Evolutionary conservation across 2,797 vertebrate genomes (phyloP).

Genomic region (Neoniphon sammara): DNA sequence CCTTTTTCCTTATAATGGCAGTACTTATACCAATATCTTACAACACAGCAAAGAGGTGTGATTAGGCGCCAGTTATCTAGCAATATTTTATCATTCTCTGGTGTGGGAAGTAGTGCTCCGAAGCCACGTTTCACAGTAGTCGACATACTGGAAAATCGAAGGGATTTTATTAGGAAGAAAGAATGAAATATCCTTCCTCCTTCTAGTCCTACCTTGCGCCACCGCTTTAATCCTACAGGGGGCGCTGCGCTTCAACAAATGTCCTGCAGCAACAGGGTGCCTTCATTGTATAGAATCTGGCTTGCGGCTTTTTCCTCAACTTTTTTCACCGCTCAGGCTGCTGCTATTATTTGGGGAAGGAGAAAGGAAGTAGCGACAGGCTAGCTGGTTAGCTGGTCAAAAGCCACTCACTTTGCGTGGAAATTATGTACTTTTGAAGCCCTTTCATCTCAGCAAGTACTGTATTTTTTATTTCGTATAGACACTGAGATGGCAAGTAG

Average conservation of each 20-base stretch:
- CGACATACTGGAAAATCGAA: no score
- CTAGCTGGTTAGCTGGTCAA: conserved; percentile 76
- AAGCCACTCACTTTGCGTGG: conserved; percentile 27
- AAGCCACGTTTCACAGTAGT: no score
- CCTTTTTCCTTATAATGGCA: no score
- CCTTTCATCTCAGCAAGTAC: not conserved
- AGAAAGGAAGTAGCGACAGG: conserved; percentile 82
- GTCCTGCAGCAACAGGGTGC: conserved; percentile 67
- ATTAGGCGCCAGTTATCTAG: no score
- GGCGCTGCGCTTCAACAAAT: conserved; percentile 49
- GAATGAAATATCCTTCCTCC: no score
- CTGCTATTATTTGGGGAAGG: conserved; percentile 64
- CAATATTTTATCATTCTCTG: no score
- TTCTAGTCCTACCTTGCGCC: not conserved
- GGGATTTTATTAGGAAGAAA: no score
- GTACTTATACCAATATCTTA: no score
- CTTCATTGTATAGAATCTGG: conserved; percentile 63
- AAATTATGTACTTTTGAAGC: conserved; percentile 20
- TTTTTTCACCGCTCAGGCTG: conserved; percentile 66
- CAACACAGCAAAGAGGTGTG: no score
- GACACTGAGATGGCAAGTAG: conserved; percentile 6
- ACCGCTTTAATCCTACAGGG: conserved; percentile 21
- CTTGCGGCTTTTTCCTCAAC: conserved; percentile 72
- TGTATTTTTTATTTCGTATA: conserved; percentile 20
- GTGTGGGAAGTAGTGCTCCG: no score